phyloP scores from a whole-genome alignment of 2,888 invertebrate genomes.

The Zygothrica quintamaculata region DNA sequence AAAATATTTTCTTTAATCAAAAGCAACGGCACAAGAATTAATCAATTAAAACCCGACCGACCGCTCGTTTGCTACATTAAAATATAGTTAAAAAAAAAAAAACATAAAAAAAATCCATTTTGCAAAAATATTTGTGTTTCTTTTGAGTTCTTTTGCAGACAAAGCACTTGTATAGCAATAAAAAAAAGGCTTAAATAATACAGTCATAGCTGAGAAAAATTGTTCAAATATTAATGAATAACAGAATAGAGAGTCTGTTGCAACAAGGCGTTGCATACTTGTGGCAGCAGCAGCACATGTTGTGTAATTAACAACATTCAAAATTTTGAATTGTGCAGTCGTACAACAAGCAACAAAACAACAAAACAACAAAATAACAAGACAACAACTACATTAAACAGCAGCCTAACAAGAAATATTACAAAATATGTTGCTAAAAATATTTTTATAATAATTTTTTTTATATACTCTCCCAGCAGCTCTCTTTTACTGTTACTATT shows the following conservation, averaged over 20 bases:
- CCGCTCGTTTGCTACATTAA: constrained; percentile 75
- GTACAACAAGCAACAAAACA: too few relatives aligned
- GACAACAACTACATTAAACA: constrained; percentile 65
- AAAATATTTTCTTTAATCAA: constrained; percentile 76
- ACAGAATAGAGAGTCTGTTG: constrained; percentile 31
- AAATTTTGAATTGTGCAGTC: too few relatives aligned
- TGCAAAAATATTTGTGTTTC: constrained; percentile 14
- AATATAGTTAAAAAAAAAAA: constrained; percentile 77
- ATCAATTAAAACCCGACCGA: constrained; percentile 66
- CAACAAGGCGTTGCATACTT: constrained; percentile 31
- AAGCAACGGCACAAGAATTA: constrained; percentile 72
- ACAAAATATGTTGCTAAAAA: constrained; percentile 35
- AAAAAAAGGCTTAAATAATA: constrained; percentile 39
- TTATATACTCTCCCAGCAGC: too few relatives aligned
- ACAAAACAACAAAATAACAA: too few relatives aligned
- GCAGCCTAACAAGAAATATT: constrained; percentile 55
- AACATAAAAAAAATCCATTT: constrained; percentile 80
- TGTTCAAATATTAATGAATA: constrained; percentile 40
- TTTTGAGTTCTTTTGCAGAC: constrained; percentile 21
- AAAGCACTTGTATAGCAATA: constrained; percentile 25
- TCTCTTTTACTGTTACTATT: too few relatives aligned
- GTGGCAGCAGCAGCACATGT: constrained; percentile 55
- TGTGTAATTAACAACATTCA: constrained; percentile 71
- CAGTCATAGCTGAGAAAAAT: not conserved
- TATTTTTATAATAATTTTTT: constrained; percentile 1